Conservation (phyloP, 2,888 invertebrate species). For the Odontocolon sp. region DNA sequence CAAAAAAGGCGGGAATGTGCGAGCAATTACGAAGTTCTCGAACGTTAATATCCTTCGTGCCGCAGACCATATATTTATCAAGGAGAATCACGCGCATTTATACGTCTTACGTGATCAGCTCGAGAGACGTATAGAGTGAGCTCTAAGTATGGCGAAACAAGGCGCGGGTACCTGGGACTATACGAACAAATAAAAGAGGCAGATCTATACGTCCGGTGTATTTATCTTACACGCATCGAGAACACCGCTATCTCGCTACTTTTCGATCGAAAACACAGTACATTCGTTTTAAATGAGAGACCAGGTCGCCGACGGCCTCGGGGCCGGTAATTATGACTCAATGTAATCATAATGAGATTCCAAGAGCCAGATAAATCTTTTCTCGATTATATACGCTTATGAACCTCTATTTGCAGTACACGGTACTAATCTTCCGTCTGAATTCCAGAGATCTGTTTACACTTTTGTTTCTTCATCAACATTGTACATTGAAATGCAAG, state of each 20-base stretch:
- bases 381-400: neutral
- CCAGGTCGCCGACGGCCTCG: constrained; percentile 41
- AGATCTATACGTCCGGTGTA: constrained; percentile 18
- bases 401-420: neutral
- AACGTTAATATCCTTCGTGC: constrained; percentile 4
- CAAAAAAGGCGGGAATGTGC: constrained; percentile 6
- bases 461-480: too few relatives aligned
- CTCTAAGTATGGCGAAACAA: neutral
- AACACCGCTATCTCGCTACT: constrained; percentile 2
- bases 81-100: constrained; percentile 14
- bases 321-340: constrained; percentile 52
- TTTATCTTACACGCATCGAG: constrained; percentile 26
- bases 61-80: constrained; percentile 39
- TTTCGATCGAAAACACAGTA: constrained; percentile 39
- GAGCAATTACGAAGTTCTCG: constrained; percentile 37
- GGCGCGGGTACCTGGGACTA: constrained; percentile 9
- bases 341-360: constrained; percentile 57
- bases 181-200: constrained; percentile 49
- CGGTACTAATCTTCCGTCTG: too few relatives aligned
- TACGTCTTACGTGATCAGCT: constrained; percentile 17
- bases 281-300: constrained; percentile 52
- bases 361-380: constrained; percentile 53
- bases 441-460: too few relatives aligned
- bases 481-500: too few relatives aligned
- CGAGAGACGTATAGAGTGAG: neutral